A percentile compares a stretch with the other conserved stretches of the same genome.
phyloP scores from a whole-genome alignment of 53 echinoderm and acorn worm genomes.

The Pentamera pediparva region DNA sequence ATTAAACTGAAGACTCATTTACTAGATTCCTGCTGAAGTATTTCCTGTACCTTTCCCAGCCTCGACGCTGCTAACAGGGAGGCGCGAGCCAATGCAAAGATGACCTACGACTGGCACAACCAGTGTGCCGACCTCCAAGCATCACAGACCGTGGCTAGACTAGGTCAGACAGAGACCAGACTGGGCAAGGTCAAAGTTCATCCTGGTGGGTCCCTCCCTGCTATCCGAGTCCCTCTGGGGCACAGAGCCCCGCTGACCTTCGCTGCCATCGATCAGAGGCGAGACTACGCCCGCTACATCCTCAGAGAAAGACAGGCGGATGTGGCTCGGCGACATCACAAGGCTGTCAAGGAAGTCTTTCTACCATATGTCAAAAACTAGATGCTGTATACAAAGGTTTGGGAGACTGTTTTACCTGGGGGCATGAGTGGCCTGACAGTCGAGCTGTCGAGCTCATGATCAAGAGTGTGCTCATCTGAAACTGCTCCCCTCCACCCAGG shows the following conservation, averaged over 20 bases:
- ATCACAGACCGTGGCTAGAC: conserved; percentile 37
- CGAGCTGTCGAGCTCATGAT: too few species aligned
- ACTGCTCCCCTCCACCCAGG: too few species aligned
- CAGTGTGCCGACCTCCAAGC: conserved; percentile 54
- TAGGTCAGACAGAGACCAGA: conserved; percentile 50
- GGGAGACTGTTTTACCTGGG: too few species aligned
- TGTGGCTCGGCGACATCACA: conserved; percentile 57
- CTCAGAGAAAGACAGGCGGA: conserved; percentile 51
- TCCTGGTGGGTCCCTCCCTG: conserved; percentile 61
- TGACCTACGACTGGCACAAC: conserved; percentile 48
- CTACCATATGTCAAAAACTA: conserved; percentile 72
- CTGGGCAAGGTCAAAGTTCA: conserved; percentile 72
- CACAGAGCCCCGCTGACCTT: conserved; percentile 40
- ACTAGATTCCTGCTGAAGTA: not conserved
- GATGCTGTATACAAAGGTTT: too few species aligned
- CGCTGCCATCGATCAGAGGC: conserved; percentile 73
- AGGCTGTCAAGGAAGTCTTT: conserved; percentile 53
- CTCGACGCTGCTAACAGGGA: not conserved
- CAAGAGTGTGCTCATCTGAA: too few species aligned
- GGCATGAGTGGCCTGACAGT: too few species aligned
- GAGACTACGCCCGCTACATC: conserved; percentile 82
- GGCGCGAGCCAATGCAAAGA: not conserved
- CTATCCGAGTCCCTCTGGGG: conserved; percentile 66
- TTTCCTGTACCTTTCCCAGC: not conserved
- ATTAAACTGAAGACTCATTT: not conserved